phyloP scores from a whole-genome alignment of 2,797 vertebrate species.

The Poecilia gillii region DNA sequence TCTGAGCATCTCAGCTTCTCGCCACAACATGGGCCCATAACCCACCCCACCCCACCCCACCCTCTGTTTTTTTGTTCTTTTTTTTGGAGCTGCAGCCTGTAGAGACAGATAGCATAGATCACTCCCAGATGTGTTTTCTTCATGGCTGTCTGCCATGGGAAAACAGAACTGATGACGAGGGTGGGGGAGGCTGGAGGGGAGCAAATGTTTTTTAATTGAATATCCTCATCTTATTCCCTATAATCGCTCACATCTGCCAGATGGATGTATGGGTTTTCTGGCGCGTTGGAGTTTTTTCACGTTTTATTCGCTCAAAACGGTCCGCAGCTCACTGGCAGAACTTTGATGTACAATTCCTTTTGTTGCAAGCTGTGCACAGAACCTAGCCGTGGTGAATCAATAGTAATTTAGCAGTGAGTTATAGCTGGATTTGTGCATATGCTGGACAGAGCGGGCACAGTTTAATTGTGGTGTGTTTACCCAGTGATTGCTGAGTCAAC shows the following conservation, averaged over 20 bases:
- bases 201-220: slow-evolving; percentile 47
- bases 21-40: slow-evolving; percentile 14
- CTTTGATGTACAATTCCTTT: slow-evolving; percentile 56
- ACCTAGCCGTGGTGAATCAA: slow-evolving; percentile 47
- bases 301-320: slow-evolving; percentile 31
- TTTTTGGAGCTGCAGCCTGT: slow-evolving; percentile 9
- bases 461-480: slow-evolving; percentile 64
- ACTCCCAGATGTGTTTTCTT: slow-evolving; percentile 42
- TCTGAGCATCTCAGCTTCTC: slow-evolving; percentile 16
- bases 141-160: slow-evolving; percentile 34
- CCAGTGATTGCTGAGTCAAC: slow-evolving; percentile 63
- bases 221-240: slow-evolving; percentile 34
- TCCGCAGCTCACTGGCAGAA: slow-evolving; percentile 34
- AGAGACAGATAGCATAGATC: slow-evolving; percentile 26
- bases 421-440: slow-evolving; percentile 53
- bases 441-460: slow-evolving; percentile 48
- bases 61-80: neutral
- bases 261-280: slow-evolving; percentile 20
- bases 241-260: slow-evolving; percentile 47
- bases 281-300: slow-evolving; percentile 14
- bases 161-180: slow-evolving; percentile 44
- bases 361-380: slow-evolving; percentile 47
- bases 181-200: neutral
- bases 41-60: neutral
- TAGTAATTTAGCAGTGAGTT: slow-evolving; percentile 64